A percentile compares a stretch with the other conserved stretches of the same genome.
Evolutionary conservation across 2,888 invertebrate genomes (phyloP).

Genomic region (Tenthredo livida): DNA sequence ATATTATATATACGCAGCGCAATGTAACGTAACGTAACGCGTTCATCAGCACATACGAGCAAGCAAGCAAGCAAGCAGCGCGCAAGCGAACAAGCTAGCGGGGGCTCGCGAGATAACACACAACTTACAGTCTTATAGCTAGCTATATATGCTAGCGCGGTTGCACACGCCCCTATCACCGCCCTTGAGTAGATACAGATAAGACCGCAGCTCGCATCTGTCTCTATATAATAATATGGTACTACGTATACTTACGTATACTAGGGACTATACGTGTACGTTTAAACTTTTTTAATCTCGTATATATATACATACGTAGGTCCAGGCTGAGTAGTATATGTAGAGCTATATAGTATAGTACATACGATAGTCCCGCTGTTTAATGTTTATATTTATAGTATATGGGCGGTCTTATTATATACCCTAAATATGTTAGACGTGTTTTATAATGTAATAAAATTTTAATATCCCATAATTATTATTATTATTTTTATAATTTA

Average conservation of each 20-base stretch:
- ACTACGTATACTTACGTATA: no score
- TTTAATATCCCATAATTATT: background rate
- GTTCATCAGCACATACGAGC: background rate
- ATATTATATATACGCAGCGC: background rate
- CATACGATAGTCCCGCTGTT: background rate
- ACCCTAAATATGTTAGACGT: background rate
- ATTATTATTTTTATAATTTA: no score
- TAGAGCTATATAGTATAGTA: background rate
- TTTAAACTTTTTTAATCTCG: background rate
- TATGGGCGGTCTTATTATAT: background rate
- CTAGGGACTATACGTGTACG: background rate
- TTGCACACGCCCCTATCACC: conserved; percentile 36
- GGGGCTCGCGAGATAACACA: background rate
- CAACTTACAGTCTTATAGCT: background rate
- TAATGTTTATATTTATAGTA: conserved; percentile 3
- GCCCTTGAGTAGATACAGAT: conserved; percentile 40
- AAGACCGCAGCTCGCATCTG: conserved; percentile 31
- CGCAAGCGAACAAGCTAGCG: background rate
- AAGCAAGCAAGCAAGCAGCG: background rate
- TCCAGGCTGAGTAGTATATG: no score
- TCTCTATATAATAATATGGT: background rate
- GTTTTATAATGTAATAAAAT: background rate
- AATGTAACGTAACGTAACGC: background rate
- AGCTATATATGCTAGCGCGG: background rate
- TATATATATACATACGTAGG: background rate